These are phyloP conservation scores for Sclerurus mexicanus DNA, from an alignment of 2,113 vertebrate genomes.

Conservation along the genomic window DNA sequence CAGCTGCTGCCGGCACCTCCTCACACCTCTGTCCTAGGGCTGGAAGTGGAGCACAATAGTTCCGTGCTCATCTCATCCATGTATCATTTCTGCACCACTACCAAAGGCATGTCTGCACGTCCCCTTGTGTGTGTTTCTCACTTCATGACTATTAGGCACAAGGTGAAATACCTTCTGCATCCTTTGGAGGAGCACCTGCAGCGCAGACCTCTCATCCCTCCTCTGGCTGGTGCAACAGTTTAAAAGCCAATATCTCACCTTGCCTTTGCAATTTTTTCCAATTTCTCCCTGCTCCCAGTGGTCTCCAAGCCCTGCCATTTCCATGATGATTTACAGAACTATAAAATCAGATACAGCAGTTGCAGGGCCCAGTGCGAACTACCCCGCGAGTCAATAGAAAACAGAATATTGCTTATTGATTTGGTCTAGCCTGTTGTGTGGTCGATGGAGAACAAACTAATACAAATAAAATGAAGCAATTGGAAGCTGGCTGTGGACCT, in stretches of 20 bases:
- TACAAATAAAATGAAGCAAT: slow-evolving; percentile 85
- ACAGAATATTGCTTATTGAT: slow-evolving; percentile 78
- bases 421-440: slow-evolving; percentile 56
- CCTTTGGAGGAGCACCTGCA: not conserved
- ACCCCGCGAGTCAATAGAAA: slow-evolving; percentile 61
- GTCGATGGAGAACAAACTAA: slow-evolving; percentile 58
- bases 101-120: fast-evolving
- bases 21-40: not conserved
- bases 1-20: not conserved
- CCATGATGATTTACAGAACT: not conserved
- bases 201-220: not conserved
- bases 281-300: not conserved
- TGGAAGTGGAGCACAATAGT: not conserved
- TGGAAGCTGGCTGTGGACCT: slow-evolving; percentile 81
- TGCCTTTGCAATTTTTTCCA: not conserved
- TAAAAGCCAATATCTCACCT: not conserved
- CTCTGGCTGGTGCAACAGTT: not conserved
- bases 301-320: not conserved
- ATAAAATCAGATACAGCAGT: slow-evolving; percentile 24
- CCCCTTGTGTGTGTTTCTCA: not conserved
- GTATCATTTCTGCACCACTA: fast-evolving
- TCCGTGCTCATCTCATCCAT: fast-evolving
- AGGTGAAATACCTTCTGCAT: not conserved
- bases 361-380: not conserved
- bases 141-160: not conserved